Evolutionary conservation across 2,113 vertebrate genomes (phyloP).

Genomic region (Prunella fulvescens): DNA sequence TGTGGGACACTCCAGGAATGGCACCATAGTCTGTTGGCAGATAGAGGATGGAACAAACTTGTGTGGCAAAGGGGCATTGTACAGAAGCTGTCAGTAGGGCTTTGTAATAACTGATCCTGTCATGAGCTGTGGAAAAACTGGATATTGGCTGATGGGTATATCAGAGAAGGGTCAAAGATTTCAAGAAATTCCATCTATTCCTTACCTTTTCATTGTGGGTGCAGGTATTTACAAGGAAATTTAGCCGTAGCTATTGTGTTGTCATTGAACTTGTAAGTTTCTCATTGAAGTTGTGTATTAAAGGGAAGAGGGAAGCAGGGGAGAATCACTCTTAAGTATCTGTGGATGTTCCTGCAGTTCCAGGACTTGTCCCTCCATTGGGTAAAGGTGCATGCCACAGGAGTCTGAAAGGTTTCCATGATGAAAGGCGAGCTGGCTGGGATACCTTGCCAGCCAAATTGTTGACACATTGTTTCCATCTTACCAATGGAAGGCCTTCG

Average conservation of each 20-base stretch:
- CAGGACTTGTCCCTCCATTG: not conserved
- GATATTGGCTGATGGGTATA: not conserved
- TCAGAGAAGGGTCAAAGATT: not conserved
- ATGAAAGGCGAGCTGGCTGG: slow-evolving; percentile 20
- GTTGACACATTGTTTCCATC: slow-evolving; percentile 44
- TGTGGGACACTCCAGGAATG: not conserved
- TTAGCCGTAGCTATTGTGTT: not conserved
- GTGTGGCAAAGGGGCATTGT: not conserved
- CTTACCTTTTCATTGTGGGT: not conserved
- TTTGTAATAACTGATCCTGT: not conserved
- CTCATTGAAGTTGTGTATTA: not conserved
- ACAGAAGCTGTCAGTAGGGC: not conserved
- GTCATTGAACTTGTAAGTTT: not conserved
- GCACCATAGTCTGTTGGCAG: not conserved
- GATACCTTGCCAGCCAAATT: slow-evolving; percentile 1
- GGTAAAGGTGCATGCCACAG: not conserved
- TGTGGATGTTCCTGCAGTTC: not conserved
- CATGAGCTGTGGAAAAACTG: not conserved
- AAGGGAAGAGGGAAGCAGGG: not conserved
- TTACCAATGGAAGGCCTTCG: not conserved
- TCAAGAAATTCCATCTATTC: not conserved
- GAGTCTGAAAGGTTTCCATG: slow-evolving; percentile 5
- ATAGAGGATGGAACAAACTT: not conserved
- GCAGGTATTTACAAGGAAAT: not conserved
- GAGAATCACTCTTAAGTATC: not conserved